Evolutionary conservation across 2,113 vertebrate species (phyloP).

Genomic region (Rhinopomastus cyanomelas): DNA sequence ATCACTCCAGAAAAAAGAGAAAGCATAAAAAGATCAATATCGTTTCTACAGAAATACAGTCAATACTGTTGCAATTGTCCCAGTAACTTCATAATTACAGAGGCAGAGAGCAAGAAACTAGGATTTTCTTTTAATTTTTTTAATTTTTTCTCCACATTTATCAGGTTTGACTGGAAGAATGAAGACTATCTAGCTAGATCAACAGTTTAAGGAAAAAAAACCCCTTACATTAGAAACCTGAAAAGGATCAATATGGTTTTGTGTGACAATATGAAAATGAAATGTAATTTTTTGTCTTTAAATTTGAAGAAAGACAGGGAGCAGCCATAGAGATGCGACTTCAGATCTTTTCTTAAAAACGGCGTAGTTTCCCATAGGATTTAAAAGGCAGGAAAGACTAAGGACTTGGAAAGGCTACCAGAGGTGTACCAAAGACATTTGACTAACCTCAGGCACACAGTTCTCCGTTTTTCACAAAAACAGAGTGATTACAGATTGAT

Average conservation of each 20-base stretch:
- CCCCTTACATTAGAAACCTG: not conserved
- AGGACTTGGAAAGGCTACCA: not conserved
- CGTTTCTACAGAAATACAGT: not conserved
- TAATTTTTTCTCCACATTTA: not conserved
- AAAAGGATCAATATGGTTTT: not conserved
- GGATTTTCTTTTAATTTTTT: not conserved
- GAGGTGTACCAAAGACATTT: not conserved
- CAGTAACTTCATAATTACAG: not conserved
- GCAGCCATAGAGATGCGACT: not conserved
- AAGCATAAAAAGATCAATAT: not conserved
- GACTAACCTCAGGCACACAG: not conserved
- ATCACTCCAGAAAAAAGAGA: not conserved
- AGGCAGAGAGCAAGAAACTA: not conserved
- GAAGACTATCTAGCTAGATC: not conserved
- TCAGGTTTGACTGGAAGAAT: not conserved
- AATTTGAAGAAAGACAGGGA: not conserved
- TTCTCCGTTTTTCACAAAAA: not conserved
- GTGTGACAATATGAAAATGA: not conserved
- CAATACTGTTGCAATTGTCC: not conserved
- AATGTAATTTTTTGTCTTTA: not conserved
- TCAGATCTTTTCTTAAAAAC: not conserved
- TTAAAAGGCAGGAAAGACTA: not conserved
- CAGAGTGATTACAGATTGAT: constrained; percentile 10
- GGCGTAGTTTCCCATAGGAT: not conserved
- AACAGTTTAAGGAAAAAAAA: not conserved